These are phyloP conservation scores for Ancistrus triradiatus DNA, from an alignment of 2,113 vertebrate genomes.

Conservation along the genomic window DNA sequence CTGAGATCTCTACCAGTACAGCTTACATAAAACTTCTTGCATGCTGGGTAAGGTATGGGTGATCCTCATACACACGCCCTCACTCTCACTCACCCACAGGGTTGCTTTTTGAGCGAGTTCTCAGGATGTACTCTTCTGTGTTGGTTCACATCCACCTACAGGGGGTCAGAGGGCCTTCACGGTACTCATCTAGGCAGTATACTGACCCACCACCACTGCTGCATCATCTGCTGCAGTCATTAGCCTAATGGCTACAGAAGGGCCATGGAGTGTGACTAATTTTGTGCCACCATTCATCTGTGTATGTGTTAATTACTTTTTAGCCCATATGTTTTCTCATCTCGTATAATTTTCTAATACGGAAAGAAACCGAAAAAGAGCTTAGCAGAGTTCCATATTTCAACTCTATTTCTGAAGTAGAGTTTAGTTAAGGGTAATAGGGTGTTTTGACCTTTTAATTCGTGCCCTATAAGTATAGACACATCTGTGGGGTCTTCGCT, in stretches of 20 bases:
- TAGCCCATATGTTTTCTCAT: conserved; percentile 30
- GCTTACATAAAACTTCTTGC: conserved; percentile 22
- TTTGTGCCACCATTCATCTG: conserved; percentile 39
- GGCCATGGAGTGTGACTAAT: conserved; percentile 47
- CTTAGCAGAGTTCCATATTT: no score
- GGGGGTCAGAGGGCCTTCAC: conserved; percentile 39
- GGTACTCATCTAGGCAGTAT: conserved; percentile 15
- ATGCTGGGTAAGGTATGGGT: conserved; percentile 13
- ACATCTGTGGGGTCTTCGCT: conserved; percentile 70
- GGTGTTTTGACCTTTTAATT: conserved; percentile 25
- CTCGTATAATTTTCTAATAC: not conserved
- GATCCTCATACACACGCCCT: not conserved
- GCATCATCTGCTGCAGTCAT: conserved; percentile 46
- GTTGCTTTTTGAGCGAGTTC: conserved; percentile 26
- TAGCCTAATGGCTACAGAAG: conserved; percentile 46
- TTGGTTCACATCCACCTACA: conserved; percentile 36
- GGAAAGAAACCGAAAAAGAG: no score
- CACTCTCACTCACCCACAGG: conserved; percentile 29
- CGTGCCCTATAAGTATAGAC: conserved; percentile 39
- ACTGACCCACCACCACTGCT: conserved; percentile 24
- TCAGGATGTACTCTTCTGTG: conserved; percentile 19
- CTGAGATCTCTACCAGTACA: conserved; percentile 12
- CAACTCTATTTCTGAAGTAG: not conserved
- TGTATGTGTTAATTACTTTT: conserved; percentile 34
- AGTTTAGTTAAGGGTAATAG: not conserved